A percentile compares a stretch with the other conserved stretches of the same genome.
Conservation (phyloP, 2,797 vertebrate genomes). For the Cheracebus regulus region DNA sequence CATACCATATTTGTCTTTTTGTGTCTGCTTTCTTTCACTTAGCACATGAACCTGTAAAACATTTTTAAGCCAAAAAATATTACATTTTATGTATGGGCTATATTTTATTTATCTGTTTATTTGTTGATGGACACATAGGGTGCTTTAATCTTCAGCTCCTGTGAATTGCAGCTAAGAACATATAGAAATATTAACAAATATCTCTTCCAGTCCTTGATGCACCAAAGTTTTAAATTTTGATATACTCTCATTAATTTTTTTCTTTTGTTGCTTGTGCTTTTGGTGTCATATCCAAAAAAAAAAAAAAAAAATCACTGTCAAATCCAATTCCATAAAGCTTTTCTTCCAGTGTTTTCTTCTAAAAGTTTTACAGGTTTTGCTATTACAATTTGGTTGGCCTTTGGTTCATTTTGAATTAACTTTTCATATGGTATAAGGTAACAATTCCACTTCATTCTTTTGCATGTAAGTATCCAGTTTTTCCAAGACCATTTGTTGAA, state of each 20-base stretch:
- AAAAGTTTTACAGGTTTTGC: background rate
- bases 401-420: background rate
- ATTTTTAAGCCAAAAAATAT: background rate
- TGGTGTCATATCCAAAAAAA: background rate
- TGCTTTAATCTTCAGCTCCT: background rate
- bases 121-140: background rate
- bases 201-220: background rate
- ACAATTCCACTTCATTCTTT: background rate
- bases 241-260: background rate
- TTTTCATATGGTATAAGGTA: background rate
- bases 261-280: background rate
- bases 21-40: background rate
- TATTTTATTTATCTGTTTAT: background rate
- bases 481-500: background rate
- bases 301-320: background rate
- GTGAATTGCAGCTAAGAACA: background rate
- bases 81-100: background rate
- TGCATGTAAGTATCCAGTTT: background rate
- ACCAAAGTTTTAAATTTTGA: background rate
- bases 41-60: background rate
- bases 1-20: background rate
- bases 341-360: background rate
- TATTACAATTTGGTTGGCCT: background rate
- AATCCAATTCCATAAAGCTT: background rate
- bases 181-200: background rate